Base-by-base conservation (phyloP, 2,113 vertebrate genomes). In the Eptesicus fuscus region DNA sequence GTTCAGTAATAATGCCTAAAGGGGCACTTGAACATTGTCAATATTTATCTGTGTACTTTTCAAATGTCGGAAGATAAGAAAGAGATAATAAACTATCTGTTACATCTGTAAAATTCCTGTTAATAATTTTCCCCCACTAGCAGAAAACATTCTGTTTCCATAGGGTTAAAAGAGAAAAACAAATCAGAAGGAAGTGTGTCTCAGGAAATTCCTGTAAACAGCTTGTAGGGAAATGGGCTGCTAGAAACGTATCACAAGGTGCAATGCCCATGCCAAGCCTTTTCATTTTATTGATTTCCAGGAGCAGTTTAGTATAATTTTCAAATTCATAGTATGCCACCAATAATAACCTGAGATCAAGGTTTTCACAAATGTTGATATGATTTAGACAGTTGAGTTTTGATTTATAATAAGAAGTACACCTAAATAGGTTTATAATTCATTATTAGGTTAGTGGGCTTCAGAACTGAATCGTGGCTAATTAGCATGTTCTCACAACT, bases 201-300 rank as follows among this genome's bases (percentile, higher is more conserved):
- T 97, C 97, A 97, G 97, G 97, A 97, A 95, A 97, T 97, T 98
- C 94, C 88, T 97, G 97, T 97, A 98, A 98, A 98, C 96, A 98
- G 97, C 98, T 98, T 98, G 96, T 95, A 98, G 97, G 97, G 97
- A 98, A 98, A 96, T 93, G 91, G 95, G 89, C 97, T 97, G 93
- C 97, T 97, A 96, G 96, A 98, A 98, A 98, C 71, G 30, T 96
- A 97, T 97, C 95, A 96, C 96, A 97, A 97, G 98, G 98, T 97
- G 98, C 94, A 98, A 97, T 98, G 97, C 98, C 98, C 93, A 97
- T 97, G 95, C 88, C 88, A 97, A 96, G 85, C 32, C 95, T 97
- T 90, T 98, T 98, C 97, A 98, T 98, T 98, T 97, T 97, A 95
- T 97, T 97, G 97, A 94, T 98, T 98, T 96, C 97, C 82, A 97